Percentiles rank a stretch among this genome's conserved stretches.
Evolutionary conservation across 1,140 invertebrate genomes (phyloP).

Genomic region (Pseudomyrmex flavicornis): DNA sequence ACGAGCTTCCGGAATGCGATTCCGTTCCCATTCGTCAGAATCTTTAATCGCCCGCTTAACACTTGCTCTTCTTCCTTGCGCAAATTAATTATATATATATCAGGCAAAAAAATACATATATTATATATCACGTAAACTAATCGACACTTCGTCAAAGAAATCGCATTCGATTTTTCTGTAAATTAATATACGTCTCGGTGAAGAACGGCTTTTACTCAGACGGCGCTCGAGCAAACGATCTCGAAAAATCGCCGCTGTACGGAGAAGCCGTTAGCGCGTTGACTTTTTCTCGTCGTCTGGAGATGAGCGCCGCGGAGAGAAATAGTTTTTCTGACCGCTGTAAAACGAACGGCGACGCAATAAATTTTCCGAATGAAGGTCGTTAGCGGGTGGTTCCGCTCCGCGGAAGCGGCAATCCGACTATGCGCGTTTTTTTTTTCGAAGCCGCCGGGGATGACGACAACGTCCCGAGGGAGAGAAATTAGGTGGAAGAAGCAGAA

Average conservation of each 20-base stretch:
- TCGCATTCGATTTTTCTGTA: too few relatives aligned
- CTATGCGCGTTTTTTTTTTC: conserved; percentile 30
- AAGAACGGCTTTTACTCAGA: background rate
- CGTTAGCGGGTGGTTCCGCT: conserved; percentile 45
- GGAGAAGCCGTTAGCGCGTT: background rate
- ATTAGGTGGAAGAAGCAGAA: conserved; percentile 33
- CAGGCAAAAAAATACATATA: too few relatives aligned
- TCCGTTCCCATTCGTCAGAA: background rate
- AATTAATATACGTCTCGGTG: background rate
- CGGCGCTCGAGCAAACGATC: background rate
- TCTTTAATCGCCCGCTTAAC: background rate
- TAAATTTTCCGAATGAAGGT: conserved; percentile 58
- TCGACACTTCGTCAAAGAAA: too few relatives aligned
- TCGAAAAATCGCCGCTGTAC: conserved; percentile 12
- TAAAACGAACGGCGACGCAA: conserved; percentile 32
- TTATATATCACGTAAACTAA: too few relatives aligned
- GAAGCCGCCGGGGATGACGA: conserved; percentile 21
- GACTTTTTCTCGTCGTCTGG: conserved; percentile 15
- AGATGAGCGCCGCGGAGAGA: background rate
- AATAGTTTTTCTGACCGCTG: conserved; percentile 26
- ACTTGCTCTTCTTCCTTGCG: background rate
- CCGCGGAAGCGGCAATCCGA: conserved; percentile 4
- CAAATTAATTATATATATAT: too few relatives aligned
- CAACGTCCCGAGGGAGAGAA: conserved; percentile 2
- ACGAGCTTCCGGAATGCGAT: conserved; percentile 34